These are phyloP conservation scores for Oceanodroma leucorhoa DNA, from an alignment of 2,797 vertebrate species.

Conservation along the genomic window DNA sequence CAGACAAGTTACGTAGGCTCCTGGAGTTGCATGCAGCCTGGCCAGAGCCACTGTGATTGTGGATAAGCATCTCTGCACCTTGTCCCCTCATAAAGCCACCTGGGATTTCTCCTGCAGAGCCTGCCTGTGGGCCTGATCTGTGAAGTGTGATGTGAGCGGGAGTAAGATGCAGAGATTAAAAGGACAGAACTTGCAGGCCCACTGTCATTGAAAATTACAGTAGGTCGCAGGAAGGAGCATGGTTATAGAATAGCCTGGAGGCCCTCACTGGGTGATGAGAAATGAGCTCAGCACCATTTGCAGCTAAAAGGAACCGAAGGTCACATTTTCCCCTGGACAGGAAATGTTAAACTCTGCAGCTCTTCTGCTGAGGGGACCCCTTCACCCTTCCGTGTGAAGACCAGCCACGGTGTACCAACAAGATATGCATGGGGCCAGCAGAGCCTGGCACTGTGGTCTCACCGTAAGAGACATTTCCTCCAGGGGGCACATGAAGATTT, in stretches of 20 bases:
- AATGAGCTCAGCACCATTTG: not conserved
- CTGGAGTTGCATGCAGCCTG: not conserved
- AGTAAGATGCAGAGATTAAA: not conserved
- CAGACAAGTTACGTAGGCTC: not conserved
- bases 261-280: not conserved
- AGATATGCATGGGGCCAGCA: rapidly evolving
- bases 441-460: not conserved
- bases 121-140: not conserved
- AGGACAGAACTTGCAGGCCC: not conserved
- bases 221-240: not conserved
- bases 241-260: not conserved
- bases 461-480: not conserved
- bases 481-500: not conserved
- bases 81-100: not conserved
- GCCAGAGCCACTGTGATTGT: not conserved
- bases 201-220: not conserved
- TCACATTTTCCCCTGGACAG: not conserved
- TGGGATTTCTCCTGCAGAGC: not conserved
- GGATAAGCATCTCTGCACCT: not conserved
- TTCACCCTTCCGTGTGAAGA: not conserved
- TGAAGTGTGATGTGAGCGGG: not conserved
- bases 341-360: not conserved
- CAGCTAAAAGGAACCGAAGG: not conserved
- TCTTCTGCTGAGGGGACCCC: not conserved
- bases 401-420: not conserved